These are phyloP conservation scores for Cryptus viduatorius DNA, from an alignment of 2,888 invertebrate species.

Conservation along the genomic window DNA sequence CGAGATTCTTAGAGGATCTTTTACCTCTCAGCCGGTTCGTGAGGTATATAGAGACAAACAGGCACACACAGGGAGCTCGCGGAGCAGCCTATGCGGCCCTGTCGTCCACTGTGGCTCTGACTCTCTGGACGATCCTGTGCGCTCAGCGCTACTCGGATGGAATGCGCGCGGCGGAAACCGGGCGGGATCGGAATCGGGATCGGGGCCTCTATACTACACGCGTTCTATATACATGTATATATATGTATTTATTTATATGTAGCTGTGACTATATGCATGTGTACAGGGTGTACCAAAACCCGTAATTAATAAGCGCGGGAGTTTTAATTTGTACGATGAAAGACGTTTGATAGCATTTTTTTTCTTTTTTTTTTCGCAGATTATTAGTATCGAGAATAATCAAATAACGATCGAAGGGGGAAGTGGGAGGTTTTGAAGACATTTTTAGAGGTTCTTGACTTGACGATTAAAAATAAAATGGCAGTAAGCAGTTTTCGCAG, in stretches of 20 bases:
- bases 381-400: too few species aligned
- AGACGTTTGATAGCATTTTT: neutral
- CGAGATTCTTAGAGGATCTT: conserved; percentile 24
- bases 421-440: too few species aligned
- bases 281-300: conserved; percentile 59
- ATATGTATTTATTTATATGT: conserved; percentile 29
- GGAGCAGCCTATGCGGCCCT: conserved; percentile 8
- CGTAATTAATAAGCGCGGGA: conserved; percentile 7
- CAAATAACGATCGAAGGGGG: too few species aligned
- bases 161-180: conserved; percentile 83
- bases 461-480: too few species aligned
- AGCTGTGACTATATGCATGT: conserved; percentile 7
- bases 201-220: conserved; percentile 74
- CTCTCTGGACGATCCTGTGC: conserved; percentile 36
- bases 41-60: conserved; percentile 17
- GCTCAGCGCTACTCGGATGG: conserved; percentile 72
- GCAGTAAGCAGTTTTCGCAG: too few species aligned
- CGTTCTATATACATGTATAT: conserved; percentile 42
- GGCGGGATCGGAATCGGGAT: conserved; percentile 83
- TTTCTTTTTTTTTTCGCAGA: neutral
- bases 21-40: conserved; percentile 34
- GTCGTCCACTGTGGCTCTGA: neutral
- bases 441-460: too few species aligned
- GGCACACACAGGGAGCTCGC: conserved; percentile 20
- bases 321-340: neutral